Base-by-base conservation (phyloP, 1,140 invertebrate genomes). In the Helicoverpa zea region DNA sequence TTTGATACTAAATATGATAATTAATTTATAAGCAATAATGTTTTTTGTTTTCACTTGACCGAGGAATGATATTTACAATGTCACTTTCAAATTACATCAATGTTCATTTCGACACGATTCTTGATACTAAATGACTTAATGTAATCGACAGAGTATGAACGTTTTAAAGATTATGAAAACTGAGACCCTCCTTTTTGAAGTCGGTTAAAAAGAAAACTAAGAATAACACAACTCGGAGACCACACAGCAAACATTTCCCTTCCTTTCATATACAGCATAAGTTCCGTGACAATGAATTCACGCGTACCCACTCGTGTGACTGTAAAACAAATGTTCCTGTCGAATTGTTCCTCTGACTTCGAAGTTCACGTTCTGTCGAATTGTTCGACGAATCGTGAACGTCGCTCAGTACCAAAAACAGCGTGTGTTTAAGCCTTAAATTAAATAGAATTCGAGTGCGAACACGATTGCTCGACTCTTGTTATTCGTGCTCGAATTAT, bases 401-500 rank as follows among this genome's bases (percentile, higher is more conserved):
- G 13, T 13, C 12, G 13, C 68, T 49, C 18, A 29, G 54, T 13
- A 51, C 68, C 68, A 72, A 72, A 72, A 72, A 23, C 68, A 49
- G 43, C 43, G 16, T 68, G 64, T 68, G 43, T 23, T 72, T 30
- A 54, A 43, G 63, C 12, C 12, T 51, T 29, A 72, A n/a, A 29
- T 72, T 54, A 72, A 72, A 72, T 72, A 72, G 49, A 72, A 52
- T 52, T 51, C 11, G 5, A 72, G 68, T 56, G 51, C 16, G 64
- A 61, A 59, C 66, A 52, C 61, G 61, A 35, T 63, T 35, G 61
- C 30, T 64, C 30, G 43, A 16, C 49, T 49, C 35, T 68, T 43
- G 64, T 68, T 64, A 35, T 59, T 72, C 56, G 78, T 70, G 66
- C 56, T 59, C 51, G 58, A 72, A 79, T 73, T 79, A 79, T 79